These are phyloP conservation scores for Mesocentrotus franciscanus DNA, from an alignment of 53 echinoderm and acorn worm species.

Conservation along the genomic window DNA sequence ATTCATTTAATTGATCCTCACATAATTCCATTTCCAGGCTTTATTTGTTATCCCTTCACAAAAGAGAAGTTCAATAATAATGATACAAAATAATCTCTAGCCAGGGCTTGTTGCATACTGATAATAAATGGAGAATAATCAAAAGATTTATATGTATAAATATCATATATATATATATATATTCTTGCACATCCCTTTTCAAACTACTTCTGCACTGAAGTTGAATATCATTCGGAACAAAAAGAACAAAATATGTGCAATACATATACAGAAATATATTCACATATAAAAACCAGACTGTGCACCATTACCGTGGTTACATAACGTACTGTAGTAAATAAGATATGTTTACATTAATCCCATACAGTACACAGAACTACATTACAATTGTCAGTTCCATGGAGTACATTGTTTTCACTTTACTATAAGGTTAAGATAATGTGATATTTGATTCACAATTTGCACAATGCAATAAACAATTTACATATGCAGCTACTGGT, in stretches of 20 bases:
- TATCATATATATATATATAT: not conserved
- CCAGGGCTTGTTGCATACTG: not conserved
- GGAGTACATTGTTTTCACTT: not conserved
- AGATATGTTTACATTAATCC: conserved; percentile 12
- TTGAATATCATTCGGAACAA: not conserved
- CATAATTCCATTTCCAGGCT: no score
- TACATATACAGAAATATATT: conserved; percentile 35
- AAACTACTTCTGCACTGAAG: not conserved
- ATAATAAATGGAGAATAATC: not conserved
- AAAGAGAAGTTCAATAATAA: no score
- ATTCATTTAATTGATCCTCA: no score
- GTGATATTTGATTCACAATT: not conserved
- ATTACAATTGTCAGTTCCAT: not conserved
- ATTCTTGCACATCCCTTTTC: conserved; percentile 43
- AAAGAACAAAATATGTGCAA: conserved; percentile 13
- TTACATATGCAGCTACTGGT: not conserved
- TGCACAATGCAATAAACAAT: not conserved
- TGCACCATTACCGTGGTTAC: not conserved
- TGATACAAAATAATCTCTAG: no score
- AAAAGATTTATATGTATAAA: not conserved
- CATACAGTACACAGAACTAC: not conserved
- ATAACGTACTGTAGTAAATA: conserved; percentile 6
- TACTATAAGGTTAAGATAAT: no score
- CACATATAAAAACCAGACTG: conserved; percentile 2
- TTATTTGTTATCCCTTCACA: no score